Evolutionary conservation across 2,888 invertebrate species (phyloP).

Genomic region (Acleris emargana): DNA sequence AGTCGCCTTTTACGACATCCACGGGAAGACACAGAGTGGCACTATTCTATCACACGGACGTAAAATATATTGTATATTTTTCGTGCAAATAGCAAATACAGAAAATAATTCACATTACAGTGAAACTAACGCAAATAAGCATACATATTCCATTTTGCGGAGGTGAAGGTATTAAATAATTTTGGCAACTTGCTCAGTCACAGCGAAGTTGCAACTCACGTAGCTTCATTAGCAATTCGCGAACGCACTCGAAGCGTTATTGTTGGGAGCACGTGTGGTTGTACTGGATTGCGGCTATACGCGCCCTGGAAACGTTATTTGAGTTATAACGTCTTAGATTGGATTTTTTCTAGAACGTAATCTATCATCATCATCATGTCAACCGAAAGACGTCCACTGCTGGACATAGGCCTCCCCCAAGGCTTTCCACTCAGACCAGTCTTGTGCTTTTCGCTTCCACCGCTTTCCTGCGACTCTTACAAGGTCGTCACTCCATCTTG

Average conservation of each 20-base stretch:
- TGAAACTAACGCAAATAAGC: neutral
- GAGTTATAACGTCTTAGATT: neutral
- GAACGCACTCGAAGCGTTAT: slow-evolving; percentile 40
- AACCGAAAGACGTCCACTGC: too few relatives aligned
- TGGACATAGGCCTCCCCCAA: too few relatives aligned
- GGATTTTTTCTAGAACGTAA: neutral
- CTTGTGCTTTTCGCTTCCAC: too few relatives aligned
- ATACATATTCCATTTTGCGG: slow-evolving; percentile 3
- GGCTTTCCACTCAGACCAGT: too few relatives aligned
- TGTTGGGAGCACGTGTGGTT: slow-evolving; percentile 19
- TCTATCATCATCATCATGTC: too few relatives aligned
- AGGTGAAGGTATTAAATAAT: slow-evolving; percentile 17
- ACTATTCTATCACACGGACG: too few relatives aligned
- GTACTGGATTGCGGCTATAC: slow-evolving; percentile 4
- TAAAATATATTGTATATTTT: too few relatives aligned
- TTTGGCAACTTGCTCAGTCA: slow-evolving; percentile 6
- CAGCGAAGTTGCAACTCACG: slow-evolving; percentile 32
- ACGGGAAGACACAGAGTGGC: too few relatives aligned
- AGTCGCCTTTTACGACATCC: too few relatives aligned
- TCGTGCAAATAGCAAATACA: too few relatives aligned
- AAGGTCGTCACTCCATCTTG: too few relatives aligned
- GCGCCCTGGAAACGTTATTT: neutral
- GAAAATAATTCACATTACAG: neutral
- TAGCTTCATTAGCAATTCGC: slow-evolving; percentile 45
- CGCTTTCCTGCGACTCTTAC: too few relatives aligned